Base-by-base conservation (phyloP, 2,113 vertebrate genomes). In the Gorsachius goisagi region DNA sequence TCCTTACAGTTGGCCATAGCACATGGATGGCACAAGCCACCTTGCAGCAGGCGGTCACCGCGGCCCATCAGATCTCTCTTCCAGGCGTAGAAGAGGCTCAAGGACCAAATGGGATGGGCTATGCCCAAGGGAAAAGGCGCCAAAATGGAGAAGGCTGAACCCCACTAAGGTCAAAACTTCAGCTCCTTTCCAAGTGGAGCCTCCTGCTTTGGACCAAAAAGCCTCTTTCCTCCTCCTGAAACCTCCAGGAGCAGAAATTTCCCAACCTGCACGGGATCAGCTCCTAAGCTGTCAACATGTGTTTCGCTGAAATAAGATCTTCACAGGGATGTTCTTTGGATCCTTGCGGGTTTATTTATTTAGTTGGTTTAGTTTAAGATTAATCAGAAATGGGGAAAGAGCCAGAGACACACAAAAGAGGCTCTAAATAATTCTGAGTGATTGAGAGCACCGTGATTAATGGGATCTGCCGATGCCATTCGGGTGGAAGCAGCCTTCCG, bases 351-450 rank as follows among this genome's bases (percentile, higher is more conserved):
- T 92, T 93, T 97, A 87, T 94, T 97, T 93, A 88, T 94, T 94
- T 96, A 87, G 88, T 91, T 90, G 60, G 64, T 94, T 94, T 93
- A 85, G 76, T 72, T 97, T 94, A 89, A 97, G 93, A 96, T 95
- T 97, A 97, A 96, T 95, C 94, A 97, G 94, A 95, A 92, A 89
- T 76, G 71, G 58, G 63, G 89, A 82, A 95, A 88, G 84, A 91
- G 86, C 77, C 84, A 93, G 80, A 93, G 81, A 72, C 73, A 73
- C 32, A 89, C 88, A 95, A 95, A 95, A 94, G 95, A 90, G 69
- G 78, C 88, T 94, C 84, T 97, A 96, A 96, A 95, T 95, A 97
- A 96, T 96, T 97, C 92, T 90, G 91, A 95, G 89, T 97, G 96
- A 97, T 97, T 95, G 97, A 96, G 93, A 96, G 89, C 91, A 35